Base-by-base conservation (phyloP, 92 coral and sea anemone species). In the Epizoanthus ramosus region DNA sequence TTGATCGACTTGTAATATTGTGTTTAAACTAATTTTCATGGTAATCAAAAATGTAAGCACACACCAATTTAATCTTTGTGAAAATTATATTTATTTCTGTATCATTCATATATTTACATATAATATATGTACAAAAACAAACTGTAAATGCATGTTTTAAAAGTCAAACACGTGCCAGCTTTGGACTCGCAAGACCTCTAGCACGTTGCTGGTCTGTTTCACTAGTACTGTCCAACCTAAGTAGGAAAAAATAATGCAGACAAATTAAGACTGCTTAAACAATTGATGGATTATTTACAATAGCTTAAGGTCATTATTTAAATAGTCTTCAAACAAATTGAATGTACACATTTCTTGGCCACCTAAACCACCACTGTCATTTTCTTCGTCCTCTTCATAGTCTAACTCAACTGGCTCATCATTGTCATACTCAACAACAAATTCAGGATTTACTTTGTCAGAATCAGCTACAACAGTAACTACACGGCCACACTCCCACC, bases 401-500 rank as follows among this genome's bases (percentile, higher is more conserved):
- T 73, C 63, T 73, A 73, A 13, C 61, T 73, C 79, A 13, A 54
- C 63, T 56, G 64, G 79, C 47, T 73, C 79, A 24, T 81, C 74
- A 68, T 43, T 65, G 75, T 81, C 85, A 43, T 47, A 81, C 53
- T 68, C 79, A 33, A 68, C 85, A 64, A 80, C 65, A 47, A 81
- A 67, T 81, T 81, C 75, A 45, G 75, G 56, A 23, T 64, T 64
- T 43, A 10, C 65, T 63, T 41, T 79, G 22, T 17, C 59, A 63
- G 17, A 12, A 24, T 56, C 64, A 24, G 17, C 74, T 6, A 57
- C 74, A 81, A 17, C 50, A 54, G 61, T 17, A 45, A 81, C 19
- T 15, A 45, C 85, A 19, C 85, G 39, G 18, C 84, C 85, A 37
- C 45, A 54, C 41, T 81, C 77, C 85, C 85, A 52, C 85, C 77